Evolutionary conservation across 2,888 invertebrate species (phyloP).

Genomic region (Rotaria magnacalcarata): DNA sequence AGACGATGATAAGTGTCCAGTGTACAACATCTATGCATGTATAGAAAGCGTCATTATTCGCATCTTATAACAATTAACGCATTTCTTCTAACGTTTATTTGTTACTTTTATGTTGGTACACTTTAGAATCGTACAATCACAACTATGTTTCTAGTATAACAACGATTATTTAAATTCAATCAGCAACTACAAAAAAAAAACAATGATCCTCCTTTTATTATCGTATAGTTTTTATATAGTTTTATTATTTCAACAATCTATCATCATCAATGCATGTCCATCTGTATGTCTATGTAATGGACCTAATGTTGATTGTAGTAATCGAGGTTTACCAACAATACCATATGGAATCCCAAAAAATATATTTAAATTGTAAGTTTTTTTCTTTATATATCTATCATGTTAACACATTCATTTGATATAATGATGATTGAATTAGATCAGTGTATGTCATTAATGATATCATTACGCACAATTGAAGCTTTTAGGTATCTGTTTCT

Average conservation of each 20-base stretch:
- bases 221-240: neutral
- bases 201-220: neutral
- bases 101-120: neutral
- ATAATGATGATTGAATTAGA: too few species aligned
- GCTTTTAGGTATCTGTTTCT: neutral
- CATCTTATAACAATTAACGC: neutral
- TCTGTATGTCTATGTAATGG: neutral
- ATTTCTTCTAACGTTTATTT: neutral
- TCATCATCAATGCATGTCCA: neutral
- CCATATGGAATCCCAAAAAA: conserved; percentile 23
- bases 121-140: too few species aligned
- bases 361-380: conserved; percentile 27
- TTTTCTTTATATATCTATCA: too few species aligned
- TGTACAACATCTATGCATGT: neutral
- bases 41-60: neutral
- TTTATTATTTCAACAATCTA: neutral
- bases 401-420: too few species aligned
- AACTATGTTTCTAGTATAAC: too few species aligned
- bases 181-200: too few species aligned
- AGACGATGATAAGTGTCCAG: neutral
- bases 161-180: too few species aligned
- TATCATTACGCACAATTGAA: neutral
- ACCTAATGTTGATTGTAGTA: conserved; percentile 7
- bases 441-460: neutral
- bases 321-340: neutral